phyloP scores from a whole-genome alignment of 37 sponge, comb jelly and placozoan genomes.

The Geodia barretti region DNA sequence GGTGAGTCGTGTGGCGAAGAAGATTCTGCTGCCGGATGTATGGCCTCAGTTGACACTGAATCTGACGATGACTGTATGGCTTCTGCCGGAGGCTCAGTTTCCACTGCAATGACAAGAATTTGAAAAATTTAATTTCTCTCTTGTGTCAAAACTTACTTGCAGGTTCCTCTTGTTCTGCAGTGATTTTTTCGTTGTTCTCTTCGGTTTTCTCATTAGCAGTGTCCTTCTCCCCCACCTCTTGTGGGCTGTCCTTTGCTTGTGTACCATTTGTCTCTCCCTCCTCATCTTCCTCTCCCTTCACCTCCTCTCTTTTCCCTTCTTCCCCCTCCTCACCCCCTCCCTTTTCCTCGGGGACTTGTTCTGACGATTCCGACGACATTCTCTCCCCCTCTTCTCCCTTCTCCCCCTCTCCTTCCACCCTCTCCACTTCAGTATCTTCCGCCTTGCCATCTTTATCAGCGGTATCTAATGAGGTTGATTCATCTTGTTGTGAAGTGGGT shows the following conservation, averaged over 20 bases:
- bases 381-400: conserved; percentile 1
- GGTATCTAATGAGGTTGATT: no score
- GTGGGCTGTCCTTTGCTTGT: not conserved
- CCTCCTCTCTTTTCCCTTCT: not conserved
- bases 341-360: not conserved
- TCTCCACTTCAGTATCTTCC: no score
- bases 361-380: conserved; percentile 1
- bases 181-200: not conserved
- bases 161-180: not conserved
- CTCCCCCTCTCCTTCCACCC: conserved; percentile 17
- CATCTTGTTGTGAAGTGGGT: not conserved
- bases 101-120: not conserved
- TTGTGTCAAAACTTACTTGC: not conserved
- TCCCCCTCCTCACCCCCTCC: conserved; percentile 1
- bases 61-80: not conserved
- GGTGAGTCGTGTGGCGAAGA: no score
- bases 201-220: not conserved
- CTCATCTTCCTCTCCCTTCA: conserved; percentile 8
- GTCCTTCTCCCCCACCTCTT: not conserved
- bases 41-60: no score
- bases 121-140: not conserved
- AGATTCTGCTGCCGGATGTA: not conserved
- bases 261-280: conserved; percentile 7
- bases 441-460: not conserved
- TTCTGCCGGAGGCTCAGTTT: not conserved